Percentiles rank a stretch among this genome's conserved stretches.
phyloP scores from a whole-genome alignment of 2,888 invertebrate genomes.

The Tetragonula carbonaria region DNA sequence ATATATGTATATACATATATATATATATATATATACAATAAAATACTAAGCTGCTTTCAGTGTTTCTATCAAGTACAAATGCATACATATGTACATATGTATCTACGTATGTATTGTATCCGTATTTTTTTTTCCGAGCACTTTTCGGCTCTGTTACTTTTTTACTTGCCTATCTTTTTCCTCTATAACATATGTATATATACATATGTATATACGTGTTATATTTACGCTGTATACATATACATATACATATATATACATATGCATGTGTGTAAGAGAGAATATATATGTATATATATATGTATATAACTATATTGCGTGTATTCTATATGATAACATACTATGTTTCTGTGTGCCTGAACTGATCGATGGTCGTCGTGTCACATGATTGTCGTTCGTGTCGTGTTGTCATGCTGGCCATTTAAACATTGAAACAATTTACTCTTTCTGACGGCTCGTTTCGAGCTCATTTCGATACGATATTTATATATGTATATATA shows the following conservation, averaged over 20 bases:
- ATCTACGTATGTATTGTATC: conserved; percentile 70
- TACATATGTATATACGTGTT: conserved; percentile 47
- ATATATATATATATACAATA: conserved; percentile 76
- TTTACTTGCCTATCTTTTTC: conserved; percentile 77
- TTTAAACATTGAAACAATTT: conserved; percentile 66
- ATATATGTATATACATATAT: conserved; percentile 45
- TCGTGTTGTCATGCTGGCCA: conserved; percentile 84
- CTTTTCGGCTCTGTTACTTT: conserved; percentile 75
- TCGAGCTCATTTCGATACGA: not conserved
- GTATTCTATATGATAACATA: conserved; percentile 75
- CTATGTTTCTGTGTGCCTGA: conserved; percentile 84
- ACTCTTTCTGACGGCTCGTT: conserved; percentile 8
- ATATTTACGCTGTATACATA: conserved; percentile 57
- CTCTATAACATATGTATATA: conserved; percentile 65
- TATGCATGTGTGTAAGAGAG: conserved; percentile 1
- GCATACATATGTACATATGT: conserved; percentile 65
- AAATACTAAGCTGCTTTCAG: conserved; percentile 83
- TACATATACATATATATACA: conserved; percentile 59
- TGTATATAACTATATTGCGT: conserved; percentile 52
- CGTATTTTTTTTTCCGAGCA: conserved; percentile 71
- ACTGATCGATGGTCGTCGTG: conserved; percentile 84
- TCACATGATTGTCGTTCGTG: conserved; percentile 84
- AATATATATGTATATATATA: conserved; percentile 26
- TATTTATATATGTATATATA: not conserved
- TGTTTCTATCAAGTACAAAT: conserved; percentile 79